Percentiles rank a stretch among this genome's conserved stretches.
phyloP scores from a whole-genome alignment of 2,113 vertebrate genomes.

The Willisornis vidua region DNA sequence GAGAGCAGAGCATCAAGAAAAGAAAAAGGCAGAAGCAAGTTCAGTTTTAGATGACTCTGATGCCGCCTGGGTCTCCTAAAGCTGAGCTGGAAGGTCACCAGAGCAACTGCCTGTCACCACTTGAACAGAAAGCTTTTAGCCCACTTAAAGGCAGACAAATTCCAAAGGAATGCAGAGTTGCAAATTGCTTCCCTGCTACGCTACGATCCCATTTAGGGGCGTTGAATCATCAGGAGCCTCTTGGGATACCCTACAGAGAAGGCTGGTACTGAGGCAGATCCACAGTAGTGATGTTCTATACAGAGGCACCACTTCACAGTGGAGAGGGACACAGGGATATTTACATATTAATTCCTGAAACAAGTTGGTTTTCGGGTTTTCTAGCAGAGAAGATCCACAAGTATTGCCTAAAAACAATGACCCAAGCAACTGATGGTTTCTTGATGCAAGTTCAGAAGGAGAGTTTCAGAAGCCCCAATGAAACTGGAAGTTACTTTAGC shows the following conservation, averaged over 20 bases:
- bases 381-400: not conserved
- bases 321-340: not conserved
- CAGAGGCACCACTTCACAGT: not conserved
- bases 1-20: not conserved
- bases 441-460: not conserved
- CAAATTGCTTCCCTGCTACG: not conserved
- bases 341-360: not conserved
- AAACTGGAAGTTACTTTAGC: not conserved
- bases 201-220: not conserved
- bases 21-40: not conserved
- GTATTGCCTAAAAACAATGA: not conserved
- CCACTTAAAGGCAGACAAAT: not conserved
- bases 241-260: not conserved
- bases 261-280: not conserved
- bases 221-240: not conserved
- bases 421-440: not conserved
- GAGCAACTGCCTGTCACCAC: not conserved
- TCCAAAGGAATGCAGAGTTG: not conserved
- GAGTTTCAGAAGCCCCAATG: not conserved
- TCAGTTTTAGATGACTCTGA: not conserved
- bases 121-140: not conserved
- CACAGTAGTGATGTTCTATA: fast-evolving
- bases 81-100: not conserved
- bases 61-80: not conserved
- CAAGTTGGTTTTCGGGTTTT: not conserved